These are phyloP conservation scores for Gambusia holbrooki DNA, from an alignment of 2,113 vertebrate species.

Conservation along the genomic window DNA sequence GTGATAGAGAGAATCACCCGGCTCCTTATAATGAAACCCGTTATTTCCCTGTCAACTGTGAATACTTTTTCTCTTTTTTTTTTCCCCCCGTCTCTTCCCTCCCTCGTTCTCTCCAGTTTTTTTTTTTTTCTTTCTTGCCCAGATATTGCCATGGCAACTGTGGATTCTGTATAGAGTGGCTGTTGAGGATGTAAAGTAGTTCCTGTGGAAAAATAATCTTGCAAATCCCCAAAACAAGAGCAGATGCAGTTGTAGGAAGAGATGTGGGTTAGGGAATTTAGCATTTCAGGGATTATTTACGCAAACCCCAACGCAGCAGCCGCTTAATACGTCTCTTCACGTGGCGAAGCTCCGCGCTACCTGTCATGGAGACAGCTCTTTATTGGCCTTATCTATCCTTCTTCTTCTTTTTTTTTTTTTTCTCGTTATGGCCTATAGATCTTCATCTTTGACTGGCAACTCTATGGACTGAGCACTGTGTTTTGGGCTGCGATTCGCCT, in stretches of 20 bases:
- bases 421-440: slow-evolving; percentile 59
- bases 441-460: slow-evolving; percentile 66
- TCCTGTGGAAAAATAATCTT: slow-evolving; percentile 71
- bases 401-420: background rate
- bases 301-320: slow-evolving; percentile 1
- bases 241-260: slow-evolving; percentile 61
- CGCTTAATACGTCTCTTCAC: slow-evolving; percentile 8
- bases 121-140: slow-evolving; percentile 25
- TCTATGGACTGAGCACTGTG: slow-evolving; percentile 62
- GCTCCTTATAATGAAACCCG: slow-evolving; percentile 75
- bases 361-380: slow-evolving; percentile 44
- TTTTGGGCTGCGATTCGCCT: slow-evolving; percentile 64
- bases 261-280: slow-evolving; percentile 58
- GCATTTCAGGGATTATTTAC: slow-evolving; percentile 64
- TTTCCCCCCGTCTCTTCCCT: background rate
- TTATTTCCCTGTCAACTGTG: slow-evolving; percentile 75
- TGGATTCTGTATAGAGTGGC: slow-evolving; percentile 65
- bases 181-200: slow-evolving; percentile 68
- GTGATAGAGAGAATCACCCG: slow-evolving; percentile 69
- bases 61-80: slow-evolving; percentile 48
- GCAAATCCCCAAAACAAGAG: slow-evolving; percentile 76
- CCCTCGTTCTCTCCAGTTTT: background rate
- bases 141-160: slow-evolving; percentile 80
- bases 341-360: slow-evolving; percentile 25
- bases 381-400: slow-evolving; percentile 44